Evolutionary conservation across 23 tunicate genomes (phyloP).

Genomic region (Diplosoma virens): DNA sequence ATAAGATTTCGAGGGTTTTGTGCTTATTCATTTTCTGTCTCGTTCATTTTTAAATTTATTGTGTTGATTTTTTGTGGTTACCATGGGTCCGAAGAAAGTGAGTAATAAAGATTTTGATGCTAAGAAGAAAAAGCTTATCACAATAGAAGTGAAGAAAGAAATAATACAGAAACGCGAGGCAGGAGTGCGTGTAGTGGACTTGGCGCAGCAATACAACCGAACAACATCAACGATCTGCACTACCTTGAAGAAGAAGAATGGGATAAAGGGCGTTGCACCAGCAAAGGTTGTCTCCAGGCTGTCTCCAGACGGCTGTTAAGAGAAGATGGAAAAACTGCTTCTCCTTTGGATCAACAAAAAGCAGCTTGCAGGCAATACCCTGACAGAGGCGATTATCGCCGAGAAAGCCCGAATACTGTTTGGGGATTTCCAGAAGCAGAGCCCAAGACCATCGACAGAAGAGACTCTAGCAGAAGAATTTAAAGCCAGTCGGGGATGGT

Average conservation of each 20-base stretch:
- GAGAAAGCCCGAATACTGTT: conserved; percentile 14
- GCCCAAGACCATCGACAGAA: neutral
- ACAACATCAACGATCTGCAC: conserved; percentile 3
- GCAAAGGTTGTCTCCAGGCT: conserved; percentile 20
- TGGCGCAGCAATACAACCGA: conserved; percentile 21
- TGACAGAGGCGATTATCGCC: conserved; percentile 4
- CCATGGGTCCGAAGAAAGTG: too few relatives aligned
- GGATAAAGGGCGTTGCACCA: neutral
- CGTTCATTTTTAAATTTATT: too few relatives aligned
- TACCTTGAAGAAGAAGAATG: conserved; percentile 17
- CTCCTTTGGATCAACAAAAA: conserved; percentile 20
- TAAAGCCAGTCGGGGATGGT: conserved; percentile 11
- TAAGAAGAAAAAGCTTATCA: too few relatives aligned
- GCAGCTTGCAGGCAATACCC: conserved; percentile 15
- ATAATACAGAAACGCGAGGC: too few relatives aligned
- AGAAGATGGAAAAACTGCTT: conserved; percentile 19
- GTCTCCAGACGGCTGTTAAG: neutral
- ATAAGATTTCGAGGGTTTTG: too few relatives aligned
- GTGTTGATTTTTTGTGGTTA: too few relatives aligned
- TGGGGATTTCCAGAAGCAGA: conserved; percentile 9
- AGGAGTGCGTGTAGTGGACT: too few relatives aligned
- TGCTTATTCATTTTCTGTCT: too few relatives aligned
- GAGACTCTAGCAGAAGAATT: conserved; percentile 18
- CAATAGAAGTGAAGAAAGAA: too few relatives aligned
- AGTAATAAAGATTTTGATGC: too few relatives aligned